These are phyloP conservation scores for Psittacara wagleri DNA, from an alignment of 2,113 vertebrate genomes.

Conservation along the genomic window DNA sequence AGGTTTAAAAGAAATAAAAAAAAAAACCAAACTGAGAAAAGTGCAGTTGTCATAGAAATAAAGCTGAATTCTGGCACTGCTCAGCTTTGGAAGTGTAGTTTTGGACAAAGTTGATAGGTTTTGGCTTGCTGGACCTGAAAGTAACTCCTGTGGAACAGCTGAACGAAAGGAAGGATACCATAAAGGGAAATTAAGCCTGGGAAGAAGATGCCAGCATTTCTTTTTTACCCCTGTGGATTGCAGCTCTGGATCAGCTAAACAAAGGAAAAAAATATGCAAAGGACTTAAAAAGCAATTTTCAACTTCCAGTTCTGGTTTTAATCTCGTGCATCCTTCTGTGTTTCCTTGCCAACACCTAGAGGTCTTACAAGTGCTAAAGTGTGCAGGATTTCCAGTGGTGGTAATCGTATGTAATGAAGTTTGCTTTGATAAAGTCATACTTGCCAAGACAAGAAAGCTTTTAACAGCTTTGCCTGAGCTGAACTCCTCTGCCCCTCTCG, in stretches of 20 bases:
- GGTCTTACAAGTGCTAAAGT: not conserved
- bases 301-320: slow-evolving; percentile 17
- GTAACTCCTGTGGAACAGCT: slow-evolving; percentile 41
- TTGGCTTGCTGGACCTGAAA: not conserved
- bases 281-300: not conserved
- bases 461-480: not conserved
- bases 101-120: slow-evolving; percentile 39
- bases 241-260: not conserved
- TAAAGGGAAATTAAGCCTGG: slow-evolving; percentile 3
- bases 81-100: slow-evolving; percentile 25
- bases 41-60: slow-evolving; percentile 1
- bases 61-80: slow-evolving; percentile 21
- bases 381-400: not conserved
- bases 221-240: fast-evolving
- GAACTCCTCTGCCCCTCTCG: not conserved
- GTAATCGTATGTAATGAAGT: fast-evolving
- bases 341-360: slow-evolving; percentile 29
- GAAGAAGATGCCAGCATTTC: not conserved
- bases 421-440: not conserved
- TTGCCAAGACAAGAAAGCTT: not conserved
- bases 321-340: not conserved
- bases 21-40: not conserved
- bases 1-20: not conserved
- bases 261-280: not conserved
- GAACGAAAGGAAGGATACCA: slow-evolving; percentile 5